A percentile compares a stretch with the other conserved stretches of the same genome.
Evolutionary conservation across 2,888 invertebrate species (phyloP).

Genomic region (Dinocampus coccinellae): DNA sequence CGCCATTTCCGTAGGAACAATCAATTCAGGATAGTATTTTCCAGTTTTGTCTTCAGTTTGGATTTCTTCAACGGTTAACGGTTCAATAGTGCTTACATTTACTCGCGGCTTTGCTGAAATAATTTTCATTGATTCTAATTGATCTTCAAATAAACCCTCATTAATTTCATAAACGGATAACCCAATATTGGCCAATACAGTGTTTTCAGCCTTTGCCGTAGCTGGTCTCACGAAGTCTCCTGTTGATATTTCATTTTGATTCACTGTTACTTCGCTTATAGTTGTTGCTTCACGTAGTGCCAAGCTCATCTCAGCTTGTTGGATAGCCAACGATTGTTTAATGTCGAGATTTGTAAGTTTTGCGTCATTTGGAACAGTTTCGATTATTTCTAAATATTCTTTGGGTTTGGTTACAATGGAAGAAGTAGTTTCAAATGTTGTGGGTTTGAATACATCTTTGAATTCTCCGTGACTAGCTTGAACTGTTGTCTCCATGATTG

Average conservation of each 20-base stretch:
- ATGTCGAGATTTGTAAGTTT: constrained; percentile 41
- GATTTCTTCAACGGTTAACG: constrained; percentile 78
- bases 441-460: constrained; percentile 68
- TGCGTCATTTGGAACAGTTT: constrained; percentile 63
- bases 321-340: constrained; percentile 26
- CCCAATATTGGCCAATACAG: constrained; percentile 75
- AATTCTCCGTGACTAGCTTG: constrained; percentile 71
- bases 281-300: constrained; percentile 77
- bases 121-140: constrained; percentile 71
- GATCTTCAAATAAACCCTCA: constrained; percentile 75
- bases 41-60: constrained; percentile 80
- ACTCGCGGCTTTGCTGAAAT: constrained; percentile 73
- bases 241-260: constrained; percentile 75
- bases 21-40: constrained; percentile 83
- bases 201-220: constrained; percentile 72
- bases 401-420: constrained; percentile 68
- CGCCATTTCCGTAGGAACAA: constrained; percentile 84
- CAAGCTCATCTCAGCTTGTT: constrained; percentile 73
- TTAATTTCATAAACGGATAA: constrained; percentile 77
- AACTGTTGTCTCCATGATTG: constrained; percentile 72
- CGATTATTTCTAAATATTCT: constrained; percentile 71
- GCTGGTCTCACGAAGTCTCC: constrained; percentile 70
- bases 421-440: constrained; percentile 68
- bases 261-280: constrained; percentile 75
- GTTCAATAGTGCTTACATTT: constrained; percentile 76